Evolutionary conservation across 2,113 vertebrate species (phyloP), one percentile per base, ranked within the genome.

Genomic region (Callipepla squamata): DNA sequence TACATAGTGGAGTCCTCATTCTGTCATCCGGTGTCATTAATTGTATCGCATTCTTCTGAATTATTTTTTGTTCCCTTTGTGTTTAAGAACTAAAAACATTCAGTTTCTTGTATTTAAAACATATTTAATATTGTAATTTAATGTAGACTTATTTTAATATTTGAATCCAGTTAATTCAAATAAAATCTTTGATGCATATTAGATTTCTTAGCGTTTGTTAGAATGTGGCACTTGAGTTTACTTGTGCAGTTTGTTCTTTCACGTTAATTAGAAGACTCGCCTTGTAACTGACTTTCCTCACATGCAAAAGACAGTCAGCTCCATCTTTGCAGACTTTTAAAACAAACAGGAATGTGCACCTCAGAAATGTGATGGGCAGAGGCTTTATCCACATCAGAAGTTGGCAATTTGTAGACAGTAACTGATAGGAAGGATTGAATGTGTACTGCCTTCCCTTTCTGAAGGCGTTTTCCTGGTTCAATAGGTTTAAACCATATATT

Each of bases 101-200:
- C 96, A 91, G 93, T 97, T 95, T 84, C 66, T 72, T 97, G 77
- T 97, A 96, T 97, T 95, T 97, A 96, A 96, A 95, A 53, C 68
- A 42, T 97, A 96, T 97, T 95, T 97, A 97, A 97, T 97, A 96
- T 88, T 97, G 96, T 98, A 97, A 98, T 96, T 98, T 97, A 97
- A 98, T 96, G 95, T 96, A 97, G 96, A 97, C 90, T 96, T 96
- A 95, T 94, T 97, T 96, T 94, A 96, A 89, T 95, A 97, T 92
- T 91, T 93, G 89, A 93, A 77, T 95, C 87, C 93, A 92, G 44
- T 89, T 95, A 92, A 93, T 89, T 92, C 85, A 92, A 97, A 94
- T 92, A 94, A 96, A 96, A 95, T 69, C 68, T 94, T 94, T 90
- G 88, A 84, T 90, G 85, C 78, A 17, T 94, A 95, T 93, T 86